Base-by-base conservation (phyloP, 2,888 invertebrate species). In the Caenorhabditis drosophilae region DNA sequence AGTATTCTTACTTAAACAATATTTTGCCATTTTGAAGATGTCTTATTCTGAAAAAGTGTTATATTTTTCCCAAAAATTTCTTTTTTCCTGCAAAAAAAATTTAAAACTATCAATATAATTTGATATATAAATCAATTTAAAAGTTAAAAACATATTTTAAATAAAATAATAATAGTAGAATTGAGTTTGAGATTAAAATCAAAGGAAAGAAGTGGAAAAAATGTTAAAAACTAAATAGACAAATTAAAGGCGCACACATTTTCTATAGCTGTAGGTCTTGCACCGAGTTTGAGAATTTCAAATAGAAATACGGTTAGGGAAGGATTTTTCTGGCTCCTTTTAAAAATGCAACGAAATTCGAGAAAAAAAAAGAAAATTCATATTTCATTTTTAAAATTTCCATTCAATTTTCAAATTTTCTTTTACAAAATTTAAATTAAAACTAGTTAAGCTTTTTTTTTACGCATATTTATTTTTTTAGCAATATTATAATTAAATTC, bases 1-100 rank as follows among this genome's bases (percentile, higher is more conserved):
- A 44, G 23, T 15, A 35, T 18, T 22, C 77, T 76, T 40, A 77
- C 77, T 78, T 35, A 78, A 64, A 56, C 75, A 76, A 57, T 70
- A 73, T 57, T 78, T 78, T 9, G 78, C 76, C 78, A 78, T 78
- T 52, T 48, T 40, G 16, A 27, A 27, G 27, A 12, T 44, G 6
- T 11, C 6, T 22, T 44, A 11, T 44, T 11, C 4, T 36, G 7
- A n/a, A 36, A 36, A 36, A 36, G 4, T 36, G 7, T 15, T 15
- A n/a, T 36, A 36, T n/a, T 11, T n/a, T 36, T 36, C 16, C 11
- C 7, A 36, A 36, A 12, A n/a, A 36, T n/a, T 36, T 4, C 7
- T n/a, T 36, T 36, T 36, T 4, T n/a, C n/a, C 11, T 11, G 11
- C n/a, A 36, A 36, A 36, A 36, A 4, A 9, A 12, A 4, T n/a